Evolutionary conservation across 2,113 vertebrate species (phyloP).

Genomic region (Pionites leucogaster): DNA sequence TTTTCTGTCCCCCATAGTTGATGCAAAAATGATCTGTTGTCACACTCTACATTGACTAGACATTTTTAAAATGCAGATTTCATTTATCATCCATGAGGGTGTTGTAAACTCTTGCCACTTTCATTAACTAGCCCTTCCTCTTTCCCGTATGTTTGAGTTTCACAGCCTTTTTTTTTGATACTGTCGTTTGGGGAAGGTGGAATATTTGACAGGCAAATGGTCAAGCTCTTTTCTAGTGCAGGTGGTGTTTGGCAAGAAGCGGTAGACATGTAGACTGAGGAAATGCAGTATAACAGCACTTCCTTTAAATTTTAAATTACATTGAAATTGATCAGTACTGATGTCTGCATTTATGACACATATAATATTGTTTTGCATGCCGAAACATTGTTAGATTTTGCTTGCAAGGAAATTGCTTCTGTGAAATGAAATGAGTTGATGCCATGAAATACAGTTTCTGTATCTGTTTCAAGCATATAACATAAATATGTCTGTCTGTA

Average conservation of each 20-base stretch:
- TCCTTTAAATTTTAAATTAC: not conserved
- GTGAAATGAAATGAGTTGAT: not conserved
- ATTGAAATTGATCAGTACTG: not conserved
- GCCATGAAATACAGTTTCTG: not conserved
- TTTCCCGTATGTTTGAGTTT: not conserved
- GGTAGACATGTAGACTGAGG: not conserved
- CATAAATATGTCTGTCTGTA: not conserved
- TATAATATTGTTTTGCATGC: not conserved
- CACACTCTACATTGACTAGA: not conserved
- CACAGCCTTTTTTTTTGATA: not conserved
- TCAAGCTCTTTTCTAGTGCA: not conserved
- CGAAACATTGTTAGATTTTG: not conserved
- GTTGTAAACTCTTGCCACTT: not conserved
- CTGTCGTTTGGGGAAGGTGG: not conserved
- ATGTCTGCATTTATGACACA: not conserved
- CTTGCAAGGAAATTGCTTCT: not conserved
- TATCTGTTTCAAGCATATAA: not conserved
- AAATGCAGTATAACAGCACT: not conserved
- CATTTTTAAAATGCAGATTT: not conserved
- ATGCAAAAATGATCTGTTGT: not conserved
- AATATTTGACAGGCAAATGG: not conserved
- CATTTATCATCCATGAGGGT: not conserved
- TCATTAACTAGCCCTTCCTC: not conserved
- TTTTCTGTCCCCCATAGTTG: not conserved
- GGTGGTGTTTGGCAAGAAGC: not conserved